Percentiles rank a stretch among this genome's conserved stretches.
phyloP scores from a whole-genome alignment of 2,797 vertebrate species.

The Natrix natrix region DNA sequence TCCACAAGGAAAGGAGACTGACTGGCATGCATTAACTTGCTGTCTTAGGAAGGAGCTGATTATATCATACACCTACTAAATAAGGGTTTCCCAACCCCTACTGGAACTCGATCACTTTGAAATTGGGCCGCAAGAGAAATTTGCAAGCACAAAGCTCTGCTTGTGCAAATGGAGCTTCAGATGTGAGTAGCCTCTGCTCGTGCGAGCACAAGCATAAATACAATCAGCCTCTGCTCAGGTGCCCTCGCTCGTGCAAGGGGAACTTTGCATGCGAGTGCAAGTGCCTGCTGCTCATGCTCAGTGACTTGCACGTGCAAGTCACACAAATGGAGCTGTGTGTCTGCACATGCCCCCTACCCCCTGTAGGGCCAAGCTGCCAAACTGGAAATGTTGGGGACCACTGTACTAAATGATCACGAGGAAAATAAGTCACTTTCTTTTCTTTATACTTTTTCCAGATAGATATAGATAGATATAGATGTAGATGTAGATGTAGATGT shows the following conservation, averaged over 20 bases:
- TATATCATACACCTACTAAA: constrained; percentile 74
- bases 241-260: not conserved
- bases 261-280: not conserved
- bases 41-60: constrained; percentile 77
- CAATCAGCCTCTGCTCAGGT: too few relatives aligned
- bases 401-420: constrained; percentile 79
- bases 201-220: too few relatives aligned
- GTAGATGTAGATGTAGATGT: too few relatives aligned
- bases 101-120: not conserved
- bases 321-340: too few relatives aligned
- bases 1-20: constrained; percentile 70
- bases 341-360: too few relatives aligned
- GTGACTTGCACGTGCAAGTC: too few relatives aligned
- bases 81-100: not conserved
- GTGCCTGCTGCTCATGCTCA: too few relatives aligned
- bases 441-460: constrained; percentile 82
- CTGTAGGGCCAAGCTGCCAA: too few relatives aligned
- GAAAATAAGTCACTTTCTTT: constrained; percentile 91
- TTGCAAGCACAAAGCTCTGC: not conserved
- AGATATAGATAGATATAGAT: too few relatives aligned
- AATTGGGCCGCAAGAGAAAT: not conserved
- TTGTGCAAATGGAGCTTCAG: not conserved
- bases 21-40: constrained; percentile 72
- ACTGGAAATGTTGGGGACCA: too few relatives aligned
- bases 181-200: too few relatives aligned